Evolutionary conservation across 2,888 invertebrate species (phyloP).

Genomic region (Galerucella calmariensis): DNA sequence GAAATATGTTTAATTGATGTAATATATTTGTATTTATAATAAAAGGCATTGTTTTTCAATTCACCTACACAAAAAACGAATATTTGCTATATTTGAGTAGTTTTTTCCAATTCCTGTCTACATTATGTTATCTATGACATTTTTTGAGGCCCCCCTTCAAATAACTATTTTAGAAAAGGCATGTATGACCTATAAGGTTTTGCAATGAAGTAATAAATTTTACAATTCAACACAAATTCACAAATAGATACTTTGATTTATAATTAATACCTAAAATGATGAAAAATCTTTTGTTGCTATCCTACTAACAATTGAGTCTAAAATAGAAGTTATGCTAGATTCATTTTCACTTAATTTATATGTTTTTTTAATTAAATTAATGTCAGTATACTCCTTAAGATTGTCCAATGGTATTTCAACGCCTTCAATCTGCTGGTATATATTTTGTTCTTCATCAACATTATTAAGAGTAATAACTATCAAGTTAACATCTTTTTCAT

Average conservation of each 20-base stretch:
- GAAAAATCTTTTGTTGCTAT: constrained; percentile 75
- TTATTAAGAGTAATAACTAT: constrained; percentile 65
- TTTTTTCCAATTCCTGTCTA: too few relatives aligned
- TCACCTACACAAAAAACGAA: too few relatives aligned
- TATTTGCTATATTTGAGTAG: too few relatives aligned
- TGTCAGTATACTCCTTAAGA: constrained; percentile 66
- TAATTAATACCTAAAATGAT: constrained; percentile 28
- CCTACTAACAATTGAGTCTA: constrained; percentile 74
- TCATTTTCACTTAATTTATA: constrained; percentile 72
- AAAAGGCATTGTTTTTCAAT: background rate
- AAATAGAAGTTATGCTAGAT: constrained; percentile 62
- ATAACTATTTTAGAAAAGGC: too few relatives aligned
- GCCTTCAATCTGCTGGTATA: constrained; percentile 69
- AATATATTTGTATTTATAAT: constrained; percentile 5
- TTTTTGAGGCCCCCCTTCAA: too few relatives aligned
- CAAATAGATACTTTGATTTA: too few relatives aligned
- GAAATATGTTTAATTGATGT: background rate
- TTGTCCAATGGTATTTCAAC: constrained; percentile 66
- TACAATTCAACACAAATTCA: too few relatives aligned
- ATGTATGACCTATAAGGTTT: too few relatives aligned
- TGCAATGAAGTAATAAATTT: too few relatives aligned
- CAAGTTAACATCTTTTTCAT: constrained; percentile 65
- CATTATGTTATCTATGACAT: too few relatives aligned
- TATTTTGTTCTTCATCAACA: constrained; percentile 54
- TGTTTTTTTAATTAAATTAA: constrained; percentile 67